Base-by-base conservation (phyloP, 64 coral and sea anemone genomes). In the Montipora sp. region DNA sequence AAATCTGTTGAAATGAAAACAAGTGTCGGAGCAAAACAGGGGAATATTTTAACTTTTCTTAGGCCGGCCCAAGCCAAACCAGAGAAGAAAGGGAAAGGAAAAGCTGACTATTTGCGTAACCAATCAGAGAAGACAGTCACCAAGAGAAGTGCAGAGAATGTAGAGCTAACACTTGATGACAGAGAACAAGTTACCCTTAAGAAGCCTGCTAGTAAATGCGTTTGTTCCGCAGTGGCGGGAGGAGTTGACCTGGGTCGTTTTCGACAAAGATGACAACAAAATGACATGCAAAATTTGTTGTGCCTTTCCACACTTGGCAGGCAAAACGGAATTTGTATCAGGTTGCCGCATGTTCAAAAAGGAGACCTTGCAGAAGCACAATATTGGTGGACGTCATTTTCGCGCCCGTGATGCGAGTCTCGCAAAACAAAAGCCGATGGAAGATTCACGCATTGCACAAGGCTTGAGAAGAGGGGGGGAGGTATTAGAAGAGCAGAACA, bases 311-410 rank as follows among this genome's bases (percentile, higher is more conserved):
- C 73, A 75, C 72, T 77, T 77, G 73, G 70, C 87, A 11, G 88
- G 88, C 51, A 90, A 90, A 90, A 46, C 88, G 63, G 88, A 90
- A 46, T 90, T 90, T 80, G 14, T 80, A 9, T 45, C 50, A 15
- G 88, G 88, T 47, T 36, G 55, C 75, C 57, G 76, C 73, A 90
- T 58, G 67, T 65, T 90, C 19, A 27, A 27, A 27, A 27, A 27
- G 27, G 27, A 27, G 27, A 27, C 27, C 27, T 27, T 27, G 27
- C 27, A 27, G 27, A 27, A 27, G 27, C 27, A 27, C 27, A 27
- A 27, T 27, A 27, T 27, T 27, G 27, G 27, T 27, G 27, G 27
- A 27, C 27, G 27, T 27, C 27, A 27, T 27, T 0, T 27, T 27
- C 27, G 27, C 27, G 27, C 27, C 27, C 27, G 27, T 27, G 27